Base-by-base conservation (phyloP, 2,888 invertebrate species). In the Odontomyia ornata region DNA sequence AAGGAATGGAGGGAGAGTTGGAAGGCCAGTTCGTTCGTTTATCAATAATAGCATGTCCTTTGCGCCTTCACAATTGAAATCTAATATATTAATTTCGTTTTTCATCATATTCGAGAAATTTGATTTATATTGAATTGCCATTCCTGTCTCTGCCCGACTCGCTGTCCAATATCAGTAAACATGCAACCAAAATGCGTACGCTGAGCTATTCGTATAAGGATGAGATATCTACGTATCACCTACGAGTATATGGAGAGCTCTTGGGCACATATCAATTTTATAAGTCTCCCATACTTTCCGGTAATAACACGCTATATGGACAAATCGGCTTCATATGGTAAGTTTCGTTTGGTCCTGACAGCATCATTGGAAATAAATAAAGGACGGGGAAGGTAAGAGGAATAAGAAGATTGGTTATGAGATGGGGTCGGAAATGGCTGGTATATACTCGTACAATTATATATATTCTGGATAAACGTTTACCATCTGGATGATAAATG, bases 231-330 rank as follows among this genome's bases (percentile, higher is more conserved):
- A n/a, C n/a, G n/a, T n/a, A n/a, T n/a, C n/a, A n/a, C n/a, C n/a
- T n/a, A n/a, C n/a, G n/a, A n/a, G n/a, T n/a, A n/a, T 13, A 43
- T 9, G 4, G 52, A 52, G 15, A 18, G 18, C 52, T 52, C 4
- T 52, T 52, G 18, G 28, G 28, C 3, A 62, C 62, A 62, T 52
- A 52, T 65, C 1, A 64, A 65, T 65, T 62, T 65, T 65, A 65
- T 65, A 36, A 28, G 15, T 18, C 18, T n/a, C 65, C 4, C 65
- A 65, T 30, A 28, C 27, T 36, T 36, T 15, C 36, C 11, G n/a
- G 65, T 36, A 65, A 65, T 65, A 65, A 36, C 36, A 15, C 65
- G 36, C 28, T 30, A 4, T 30, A n/a, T 18, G 65, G 21, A 65
- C 36, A 36, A n/a, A 65, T 65, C 27, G 21, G 21, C 27, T 27